Evolutionary conservation across 2,797 vertebrate species (phyloP).

Genomic region (Enteromius fasciolatus): DNA sequence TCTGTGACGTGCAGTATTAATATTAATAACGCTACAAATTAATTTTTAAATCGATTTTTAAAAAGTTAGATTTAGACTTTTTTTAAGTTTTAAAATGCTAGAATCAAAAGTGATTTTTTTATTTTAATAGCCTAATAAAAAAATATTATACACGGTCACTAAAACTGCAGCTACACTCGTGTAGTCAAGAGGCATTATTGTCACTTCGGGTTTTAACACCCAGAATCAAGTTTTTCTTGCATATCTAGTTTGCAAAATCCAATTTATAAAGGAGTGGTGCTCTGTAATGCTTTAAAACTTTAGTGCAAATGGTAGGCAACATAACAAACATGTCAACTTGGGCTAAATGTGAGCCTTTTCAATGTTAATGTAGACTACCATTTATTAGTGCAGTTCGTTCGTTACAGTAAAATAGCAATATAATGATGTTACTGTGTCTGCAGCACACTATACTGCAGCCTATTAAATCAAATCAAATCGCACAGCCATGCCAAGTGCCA

Average conservation of each 20-base stretch:
- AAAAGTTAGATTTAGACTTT: too few species aligned
- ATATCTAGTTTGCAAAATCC: neutral
- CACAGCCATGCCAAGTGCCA: neutral
- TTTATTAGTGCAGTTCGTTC: neutral
- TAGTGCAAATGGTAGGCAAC: neutral
- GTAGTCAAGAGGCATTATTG: neutral
- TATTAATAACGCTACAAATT: too few species aligned
- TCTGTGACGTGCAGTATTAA: too few species aligned
- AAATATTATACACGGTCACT: neutral
- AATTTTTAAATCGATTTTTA: too few species aligned
- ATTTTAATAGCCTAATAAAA: too few species aligned
- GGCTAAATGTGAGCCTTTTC: neutral
- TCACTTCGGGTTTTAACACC: neutral
- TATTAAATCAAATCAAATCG: neutral
- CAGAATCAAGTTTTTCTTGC: constrained; percentile 3
- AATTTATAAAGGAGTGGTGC: constrained; percentile 14
- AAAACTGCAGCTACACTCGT: neutral
- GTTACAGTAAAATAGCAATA: neutral
- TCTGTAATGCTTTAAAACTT: constrained; percentile 1
- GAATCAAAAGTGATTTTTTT: too few species aligned
- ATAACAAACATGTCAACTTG: neutral
- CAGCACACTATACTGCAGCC: neutral
- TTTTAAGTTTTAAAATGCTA: too few species aligned
- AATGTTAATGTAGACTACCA: neutral
- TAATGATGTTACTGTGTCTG: neutral